phyloP scores from a whole-genome alignment of 2,797 vertebrate species.

The Vespertilio murinus region DNA sequence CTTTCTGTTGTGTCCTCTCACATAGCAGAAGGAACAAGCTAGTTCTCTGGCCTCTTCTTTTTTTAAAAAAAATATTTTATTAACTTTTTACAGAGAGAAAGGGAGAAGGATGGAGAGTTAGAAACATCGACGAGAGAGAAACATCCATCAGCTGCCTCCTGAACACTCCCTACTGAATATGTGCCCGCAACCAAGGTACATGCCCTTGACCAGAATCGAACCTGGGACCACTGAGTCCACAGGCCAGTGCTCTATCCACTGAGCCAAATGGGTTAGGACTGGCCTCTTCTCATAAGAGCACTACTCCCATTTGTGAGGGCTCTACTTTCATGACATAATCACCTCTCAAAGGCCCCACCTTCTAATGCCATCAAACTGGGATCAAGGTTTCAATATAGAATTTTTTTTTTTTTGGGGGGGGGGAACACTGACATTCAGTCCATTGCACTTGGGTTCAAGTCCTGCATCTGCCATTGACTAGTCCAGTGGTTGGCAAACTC shows the following conservation, averaged over 20 bases:
- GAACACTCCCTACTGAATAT: too few species aligned
- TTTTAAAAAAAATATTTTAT: too few species aligned
- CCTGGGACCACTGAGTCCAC: too few species aligned
- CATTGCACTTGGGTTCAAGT: background rate
- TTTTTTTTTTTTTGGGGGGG: background rate
- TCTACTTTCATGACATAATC: background rate
- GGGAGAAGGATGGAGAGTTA: too few species aligned
- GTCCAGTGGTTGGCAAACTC: too few species aligned
- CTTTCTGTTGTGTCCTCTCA: background rate
- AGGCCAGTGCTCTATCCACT: too few species aligned
- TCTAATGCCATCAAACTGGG: background rate
- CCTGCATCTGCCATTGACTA: background rate
- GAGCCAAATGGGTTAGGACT: too few species aligned
- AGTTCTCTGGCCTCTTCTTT: background rate
- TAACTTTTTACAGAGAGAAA: too few species aligned
- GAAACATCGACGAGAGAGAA: too few species aligned
- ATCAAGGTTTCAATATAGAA: background rate
- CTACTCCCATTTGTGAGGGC: background rate
- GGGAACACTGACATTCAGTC: background rate
- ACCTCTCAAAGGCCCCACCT: background rate
- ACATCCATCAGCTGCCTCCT: too few species aligned
- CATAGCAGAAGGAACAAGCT: background rate
- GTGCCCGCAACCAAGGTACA: too few species aligned
- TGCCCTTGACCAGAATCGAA: too few species aligned
- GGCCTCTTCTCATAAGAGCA: background rate